Evolutionary conservation across 1,140 invertebrate species (phyloP).

Genomic region (Yoshiicerus persimilis): DNA sequence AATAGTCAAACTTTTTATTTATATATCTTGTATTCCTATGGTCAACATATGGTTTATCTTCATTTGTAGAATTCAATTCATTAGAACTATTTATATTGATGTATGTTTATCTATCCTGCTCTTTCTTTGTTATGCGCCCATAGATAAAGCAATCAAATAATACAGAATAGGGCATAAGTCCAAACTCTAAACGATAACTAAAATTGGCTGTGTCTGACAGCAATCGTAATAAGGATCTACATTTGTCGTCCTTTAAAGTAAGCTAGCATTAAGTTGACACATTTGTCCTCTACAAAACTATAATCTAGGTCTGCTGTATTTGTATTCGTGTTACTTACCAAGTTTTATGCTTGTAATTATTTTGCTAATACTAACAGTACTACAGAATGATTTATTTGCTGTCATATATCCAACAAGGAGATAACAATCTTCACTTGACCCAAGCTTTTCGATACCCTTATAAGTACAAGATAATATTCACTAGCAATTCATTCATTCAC

Average conservation of each 20-base stretch:
- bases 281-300: not conserved
- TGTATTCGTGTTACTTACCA: not conserved
- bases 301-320: not conserved
- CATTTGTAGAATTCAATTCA: not conserved
- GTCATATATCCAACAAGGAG: not conserved
- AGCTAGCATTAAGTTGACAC: not conserved
- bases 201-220: not conserved
- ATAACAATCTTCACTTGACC: not conserved
- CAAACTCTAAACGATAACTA: not conserved
- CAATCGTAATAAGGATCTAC: not conserved
- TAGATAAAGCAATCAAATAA: not conserved
- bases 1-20: not conserved
- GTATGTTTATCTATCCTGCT: not conserved
- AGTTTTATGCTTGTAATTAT: not conserved
- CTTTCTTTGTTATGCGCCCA: no score
- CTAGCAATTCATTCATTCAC: not conserved
- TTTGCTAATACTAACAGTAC: not conserved
- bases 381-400: not conserved
- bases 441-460: not conserved
- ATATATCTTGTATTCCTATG: not conserved
- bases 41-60: not conserved
- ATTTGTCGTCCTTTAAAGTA: constrained; percentile 5
- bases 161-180: not conserved
- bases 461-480: not conserved
- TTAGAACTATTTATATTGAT: not conserved